Evolutionary conservation across 2,888 invertebrate species (phyloP).

Genomic region (Holacanthella duospinosa): DNA sequence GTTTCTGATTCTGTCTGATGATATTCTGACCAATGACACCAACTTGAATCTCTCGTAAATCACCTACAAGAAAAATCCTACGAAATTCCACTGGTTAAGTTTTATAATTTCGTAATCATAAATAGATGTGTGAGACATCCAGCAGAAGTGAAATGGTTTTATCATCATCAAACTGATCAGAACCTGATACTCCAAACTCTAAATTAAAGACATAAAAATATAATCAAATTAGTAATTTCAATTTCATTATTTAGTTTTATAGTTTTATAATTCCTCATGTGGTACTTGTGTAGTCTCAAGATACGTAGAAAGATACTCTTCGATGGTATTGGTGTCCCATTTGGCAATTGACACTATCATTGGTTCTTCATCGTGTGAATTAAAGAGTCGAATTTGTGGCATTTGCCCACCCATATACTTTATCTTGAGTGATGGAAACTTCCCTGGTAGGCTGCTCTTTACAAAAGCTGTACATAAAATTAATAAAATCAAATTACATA

Average conservation of each 20-base stretch:
- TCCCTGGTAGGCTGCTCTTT: constrained; percentile 77
- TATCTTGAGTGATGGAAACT: constrained; percentile 83
- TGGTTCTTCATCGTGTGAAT: constrained; percentile 17
- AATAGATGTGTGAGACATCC: not conserved
- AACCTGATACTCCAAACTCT: no score
- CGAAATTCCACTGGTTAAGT: not conserved
- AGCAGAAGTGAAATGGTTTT: not conserved
- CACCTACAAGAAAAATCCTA: not conserved
- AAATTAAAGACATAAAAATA: not conserved
- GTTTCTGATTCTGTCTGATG: no score
- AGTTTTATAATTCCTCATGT: no score
- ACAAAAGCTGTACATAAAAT: constrained; percentile 67
- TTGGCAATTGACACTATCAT: constrained; percentile 74
- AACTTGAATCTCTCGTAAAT: not conserved
- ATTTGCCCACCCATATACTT: constrained; percentile 88
- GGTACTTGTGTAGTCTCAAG: constrained; percentile 45
- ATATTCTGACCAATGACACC: no score
- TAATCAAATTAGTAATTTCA: not conserved
- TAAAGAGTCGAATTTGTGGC: constrained; percentile 72
- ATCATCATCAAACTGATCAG: no score
- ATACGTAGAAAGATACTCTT: constrained; percentile 88
- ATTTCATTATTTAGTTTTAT: no score
- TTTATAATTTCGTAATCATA: constrained; percentile 6
- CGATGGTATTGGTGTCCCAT: constrained; percentile 97
- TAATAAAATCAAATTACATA: no score